A percentile compares a stretch with the other conserved stretches of the same genome.
Evolutionary conservation across 1,140 invertebrate genomes (phyloP).

Genomic region (Aphis gossypii): DNA sequence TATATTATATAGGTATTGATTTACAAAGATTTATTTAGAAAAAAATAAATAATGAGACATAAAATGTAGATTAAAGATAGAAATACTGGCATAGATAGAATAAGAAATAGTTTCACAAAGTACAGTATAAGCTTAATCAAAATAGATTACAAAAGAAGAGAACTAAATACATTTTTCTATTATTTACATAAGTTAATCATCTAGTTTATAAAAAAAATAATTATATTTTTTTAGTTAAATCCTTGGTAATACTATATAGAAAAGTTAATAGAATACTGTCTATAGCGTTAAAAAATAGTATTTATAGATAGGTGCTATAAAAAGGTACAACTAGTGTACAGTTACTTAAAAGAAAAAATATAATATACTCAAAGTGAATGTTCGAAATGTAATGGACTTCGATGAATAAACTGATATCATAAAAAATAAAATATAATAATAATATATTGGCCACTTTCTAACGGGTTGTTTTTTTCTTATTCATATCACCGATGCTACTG

Average conservation of each 20-base stretch:
- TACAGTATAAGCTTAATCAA: constrained; percentile 16
- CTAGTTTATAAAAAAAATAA: not conserved
- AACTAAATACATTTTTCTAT: constrained; percentile 3
- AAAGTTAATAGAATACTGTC: not conserved
- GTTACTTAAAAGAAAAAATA: not conserved
- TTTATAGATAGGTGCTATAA: not conserved
- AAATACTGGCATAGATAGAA: not conserved
- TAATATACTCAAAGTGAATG: not conserved
- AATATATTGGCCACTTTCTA: not conserved
- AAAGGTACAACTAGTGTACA: not conserved
- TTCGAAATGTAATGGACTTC: not conserved
- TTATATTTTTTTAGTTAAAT: not conserved
- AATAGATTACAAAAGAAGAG: not conserved
- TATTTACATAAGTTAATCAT: not conserved
- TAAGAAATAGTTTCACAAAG: not conserved
- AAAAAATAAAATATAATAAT: not conserved
- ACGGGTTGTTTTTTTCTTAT: not conserved
- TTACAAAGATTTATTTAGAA: not conserved
- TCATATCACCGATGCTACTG: not conserved
- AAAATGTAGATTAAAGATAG: not conserved
- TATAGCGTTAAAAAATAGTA: not conserved
- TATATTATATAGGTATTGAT: not conserved
- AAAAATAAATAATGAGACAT: not conserved
- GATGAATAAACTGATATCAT: not conserved
- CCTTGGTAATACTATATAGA: not conserved